Conservation (phyloP, 2,888 invertebrate genomes). For the Euplexia lucipara region DNA sequence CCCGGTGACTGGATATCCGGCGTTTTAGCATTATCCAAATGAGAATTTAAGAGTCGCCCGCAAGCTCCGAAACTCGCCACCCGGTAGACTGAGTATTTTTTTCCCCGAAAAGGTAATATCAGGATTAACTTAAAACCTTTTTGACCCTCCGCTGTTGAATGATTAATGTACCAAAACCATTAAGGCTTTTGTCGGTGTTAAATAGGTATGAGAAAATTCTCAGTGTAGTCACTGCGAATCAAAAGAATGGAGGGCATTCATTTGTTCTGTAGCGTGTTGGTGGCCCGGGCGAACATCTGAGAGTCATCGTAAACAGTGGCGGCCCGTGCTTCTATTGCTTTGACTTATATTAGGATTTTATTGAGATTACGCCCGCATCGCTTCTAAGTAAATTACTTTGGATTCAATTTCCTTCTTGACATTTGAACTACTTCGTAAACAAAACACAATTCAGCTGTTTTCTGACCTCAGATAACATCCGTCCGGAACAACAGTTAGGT, state of each 20-base stretch:
- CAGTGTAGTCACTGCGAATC: constrained; percentile 16
- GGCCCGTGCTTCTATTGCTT: constrained; percentile 15
- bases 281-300: constrained; percentile 15
- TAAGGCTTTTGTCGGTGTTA: constrained; percentile 21
- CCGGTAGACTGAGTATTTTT: not conserved
- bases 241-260: constrained; percentile 34
- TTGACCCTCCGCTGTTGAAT: constrained; percentile 15
- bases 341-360: constrained; percentile 39
- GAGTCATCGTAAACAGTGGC: constrained; percentile 43
- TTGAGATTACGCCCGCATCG: constrained; percentile 31
- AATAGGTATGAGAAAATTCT: constrained; percentile 25
- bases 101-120: constrained; percentile 23
- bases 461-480: not conserved
- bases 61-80: not conserved
- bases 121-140: constrained; percentile 42
- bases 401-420: constrained; percentile 33
- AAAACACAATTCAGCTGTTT: constrained; percentile 9
- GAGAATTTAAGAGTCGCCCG: constrained; percentile 25
- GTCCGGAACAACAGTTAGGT: not conserved
- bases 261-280: constrained; percentile 24
- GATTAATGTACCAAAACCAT: constrained; percentile 42
- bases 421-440: constrained; percentile 37
- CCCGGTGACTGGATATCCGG: constrained; percentile 13
- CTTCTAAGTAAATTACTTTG: constrained; percentile 35
- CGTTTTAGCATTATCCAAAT: constrained; percentile 21